Percentiles rank a stretch among this genome's conserved stretches.
Evolutionary conservation across 2,888 invertebrate species (phyloP).

Genomic region (Drosophila neotestacea): DNA sequence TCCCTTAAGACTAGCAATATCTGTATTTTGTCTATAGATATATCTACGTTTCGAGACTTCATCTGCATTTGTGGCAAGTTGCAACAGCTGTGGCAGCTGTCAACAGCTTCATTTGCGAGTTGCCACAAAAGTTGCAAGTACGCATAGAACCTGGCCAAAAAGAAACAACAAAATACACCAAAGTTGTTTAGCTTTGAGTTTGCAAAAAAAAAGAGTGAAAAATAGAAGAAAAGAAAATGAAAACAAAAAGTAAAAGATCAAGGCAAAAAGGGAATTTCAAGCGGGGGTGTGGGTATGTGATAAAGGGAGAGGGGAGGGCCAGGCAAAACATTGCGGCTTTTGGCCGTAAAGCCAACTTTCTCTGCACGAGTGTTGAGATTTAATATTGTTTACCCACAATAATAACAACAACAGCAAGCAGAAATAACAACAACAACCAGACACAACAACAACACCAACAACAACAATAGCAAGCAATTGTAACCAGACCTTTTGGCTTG

Average conservation of each 20-base stretch:
- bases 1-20: slow-evolving; percentile 15
- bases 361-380: slow-evolving; percentile 79
- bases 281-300: neutral
- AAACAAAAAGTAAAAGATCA: slow-evolving; percentile 27
- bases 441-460: slow-evolving; percentile 30
- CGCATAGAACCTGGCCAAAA: slow-evolving; percentile 34
- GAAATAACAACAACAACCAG: slow-evolving; percentile 23
- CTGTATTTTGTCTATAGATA: slow-evolving; percentile 10
- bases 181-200: slow-evolving; percentile 48
- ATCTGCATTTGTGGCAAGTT: slow-evolving; percentile 23
- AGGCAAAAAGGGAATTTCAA: slow-evolving; percentile 35
- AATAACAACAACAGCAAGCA: slow-evolving; percentile 29
- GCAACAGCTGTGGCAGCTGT: slow-evolving; percentile 51
- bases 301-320: neutral
- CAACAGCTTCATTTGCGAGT: slow-evolving; percentile 69
- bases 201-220: slow-evolving; percentile 51
- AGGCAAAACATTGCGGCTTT: slow-evolving; percentile 31
- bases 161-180: slow-evolving; percentile 44
- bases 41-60: neutral
- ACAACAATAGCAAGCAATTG: slow-evolving; percentile 52
- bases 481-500: slow-evolving; percentile 40
- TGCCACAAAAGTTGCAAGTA: slow-evolving; percentile 45
- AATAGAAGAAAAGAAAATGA: slow-evolving; percentile 10
- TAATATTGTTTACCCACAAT: slow-evolving; percentile 74
- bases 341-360: slow-evolving; percentile 70